phyloP scores from a whole-genome alignment of 1,140 invertebrate species.

The Ceratoteleas bidentatus region DNA sequence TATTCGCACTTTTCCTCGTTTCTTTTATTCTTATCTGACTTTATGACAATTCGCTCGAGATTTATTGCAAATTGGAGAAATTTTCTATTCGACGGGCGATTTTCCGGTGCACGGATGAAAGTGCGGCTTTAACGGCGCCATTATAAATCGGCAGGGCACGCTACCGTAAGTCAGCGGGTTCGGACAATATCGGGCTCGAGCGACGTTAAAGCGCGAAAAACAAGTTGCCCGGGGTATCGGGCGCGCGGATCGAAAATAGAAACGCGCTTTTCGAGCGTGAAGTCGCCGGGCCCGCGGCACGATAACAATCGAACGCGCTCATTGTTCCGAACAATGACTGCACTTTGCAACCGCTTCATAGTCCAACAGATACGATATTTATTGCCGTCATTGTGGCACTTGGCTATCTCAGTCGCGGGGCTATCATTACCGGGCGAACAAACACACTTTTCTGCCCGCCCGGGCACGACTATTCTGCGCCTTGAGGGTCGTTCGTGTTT shows the following conservation, averaged over 20 bases:
- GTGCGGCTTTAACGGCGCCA: constrained; percentile 16
- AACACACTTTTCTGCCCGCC: no score
- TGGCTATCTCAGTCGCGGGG: constrained; percentile 8
- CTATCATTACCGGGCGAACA: constrained; percentile 1
- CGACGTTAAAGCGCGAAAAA: constrained; percentile 34
- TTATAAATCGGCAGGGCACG: constrained; percentile 28
- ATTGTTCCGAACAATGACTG: constrained; percentile 61
- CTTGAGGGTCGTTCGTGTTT: no score
- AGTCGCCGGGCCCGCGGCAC: constrained; percentile 17
- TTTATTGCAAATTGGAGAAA: no score
- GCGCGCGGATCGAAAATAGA: constrained; percentile 40
- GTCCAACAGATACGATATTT: constrained; percentile 55
- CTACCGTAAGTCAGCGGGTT: constrained; percentile 28
- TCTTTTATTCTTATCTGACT: constrained; percentile 1
- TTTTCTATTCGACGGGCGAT: no score
- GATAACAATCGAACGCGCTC: constrained; percentile 57
- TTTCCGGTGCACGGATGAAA: constrained; percentile 1
- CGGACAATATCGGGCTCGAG: constrained; percentile 26
- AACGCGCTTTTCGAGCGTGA: constrained; percentile 30
- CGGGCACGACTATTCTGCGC: background rate
- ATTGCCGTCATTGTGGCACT: constrained; percentile 34
- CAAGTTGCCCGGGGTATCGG: constrained; percentile 13
- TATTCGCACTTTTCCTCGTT: no score
- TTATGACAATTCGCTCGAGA: constrained; percentile 1
- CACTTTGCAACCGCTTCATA: constrained; percentile 57